phyloP scores from a whole-genome alignment of 2,797 vertebrate species.

The Sphaeramia orbicularis region DNA sequence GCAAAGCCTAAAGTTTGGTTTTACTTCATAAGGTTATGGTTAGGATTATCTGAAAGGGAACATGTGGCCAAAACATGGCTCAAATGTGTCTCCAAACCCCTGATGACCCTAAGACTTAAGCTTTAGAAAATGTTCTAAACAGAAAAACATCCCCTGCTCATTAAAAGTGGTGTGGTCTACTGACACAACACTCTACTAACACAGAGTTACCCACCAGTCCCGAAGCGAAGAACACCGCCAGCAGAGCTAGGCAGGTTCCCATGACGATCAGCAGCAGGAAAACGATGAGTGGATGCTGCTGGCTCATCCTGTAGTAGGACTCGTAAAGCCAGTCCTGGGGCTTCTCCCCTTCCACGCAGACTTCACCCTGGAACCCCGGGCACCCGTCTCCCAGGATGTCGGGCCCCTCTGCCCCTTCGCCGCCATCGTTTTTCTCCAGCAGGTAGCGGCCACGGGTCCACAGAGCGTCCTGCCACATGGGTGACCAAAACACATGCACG shows the following conservation, averaged over 20 bases:
- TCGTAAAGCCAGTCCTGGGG: conserved; percentile 97
- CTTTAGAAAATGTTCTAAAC: too few relatives aligned
- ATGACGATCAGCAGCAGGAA: conserved; percentile 98
- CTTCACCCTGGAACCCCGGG: conserved; percentile 69
- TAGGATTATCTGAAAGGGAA: too few relatives aligned
- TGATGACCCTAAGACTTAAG: too few relatives aligned
- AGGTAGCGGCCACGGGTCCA: conserved; percentile 91
- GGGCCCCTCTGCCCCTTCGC: conserved; percentile 69
- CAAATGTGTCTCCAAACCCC: too few relatives aligned
- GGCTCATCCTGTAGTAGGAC: conserved; percentile 98
- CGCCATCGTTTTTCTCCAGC: conserved; percentile 90
- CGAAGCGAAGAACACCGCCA: conserved; percentile 95
- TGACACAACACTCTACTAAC: background rate
- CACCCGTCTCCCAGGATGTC: conserved; percentile 69
- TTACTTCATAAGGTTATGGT: too few relatives aligned
- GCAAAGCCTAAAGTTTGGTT: too few relatives aligned
- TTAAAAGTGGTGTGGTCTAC: too few relatives aligned
- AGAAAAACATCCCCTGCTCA: too few relatives aligned
- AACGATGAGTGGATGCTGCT: conserved; percentile 98
- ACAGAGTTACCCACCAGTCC: conserved; percentile 90
- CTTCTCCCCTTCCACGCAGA: conserved; percentile 77
- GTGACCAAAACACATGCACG: conserved; percentile 30
- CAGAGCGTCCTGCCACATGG: conserved; percentile 90
- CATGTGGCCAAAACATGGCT: too few relatives aligned
- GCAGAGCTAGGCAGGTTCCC: conserved; percentile 95